Conservation (phyloP, 2,888 invertebrate species). For the Tortricodes alternella region DNA sequence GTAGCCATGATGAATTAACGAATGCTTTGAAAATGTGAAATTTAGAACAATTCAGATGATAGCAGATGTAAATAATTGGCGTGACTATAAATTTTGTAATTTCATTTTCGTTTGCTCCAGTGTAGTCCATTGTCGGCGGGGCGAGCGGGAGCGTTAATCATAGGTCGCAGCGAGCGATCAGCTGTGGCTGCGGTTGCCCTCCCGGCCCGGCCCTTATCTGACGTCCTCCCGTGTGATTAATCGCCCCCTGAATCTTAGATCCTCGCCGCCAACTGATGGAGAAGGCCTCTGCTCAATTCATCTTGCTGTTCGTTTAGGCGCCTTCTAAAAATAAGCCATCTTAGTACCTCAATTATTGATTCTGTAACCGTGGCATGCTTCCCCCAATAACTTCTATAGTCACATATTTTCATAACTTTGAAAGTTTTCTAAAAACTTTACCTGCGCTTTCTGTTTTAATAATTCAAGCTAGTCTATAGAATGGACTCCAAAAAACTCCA, state of each 20-base stretch:
- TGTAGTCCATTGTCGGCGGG: constrained; percentile 34
- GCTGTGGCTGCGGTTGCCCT: constrained; percentile 43
- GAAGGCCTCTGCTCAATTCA: constrained; percentile 43
- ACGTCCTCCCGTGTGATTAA: constrained; percentile 67
- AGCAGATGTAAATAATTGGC: neutral
- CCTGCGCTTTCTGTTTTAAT: too few relatives aligned
- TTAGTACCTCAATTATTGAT: too few relatives aligned
- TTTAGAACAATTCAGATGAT: neutral
- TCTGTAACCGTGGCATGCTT: constrained; percentile 4
- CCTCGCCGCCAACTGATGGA: constrained; percentile 53
- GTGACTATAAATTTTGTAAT: constrained; percentile 2
- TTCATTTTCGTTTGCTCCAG: constrained; percentile 19
- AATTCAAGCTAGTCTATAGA: too few relatives aligned
- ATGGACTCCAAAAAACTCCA: too few relatives aligned
- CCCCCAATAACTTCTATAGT: neutral
- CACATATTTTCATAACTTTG: neutral
- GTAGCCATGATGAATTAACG: neutral
- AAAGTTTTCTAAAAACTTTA: too few relatives aligned
- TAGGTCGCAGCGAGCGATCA: constrained; percentile 50
- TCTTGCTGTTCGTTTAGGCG: constrained; percentile 42
- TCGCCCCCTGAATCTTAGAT: constrained; percentile 62
- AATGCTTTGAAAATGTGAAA: neutral
- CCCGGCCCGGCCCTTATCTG: constrained; percentile 55
- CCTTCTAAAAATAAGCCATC: constrained; percentile 16
- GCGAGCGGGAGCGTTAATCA: constrained; percentile 41